phyloP scores from a whole-genome alignment of 1,140 invertebrate species.

The Habropoda laboriosa region DNA sequence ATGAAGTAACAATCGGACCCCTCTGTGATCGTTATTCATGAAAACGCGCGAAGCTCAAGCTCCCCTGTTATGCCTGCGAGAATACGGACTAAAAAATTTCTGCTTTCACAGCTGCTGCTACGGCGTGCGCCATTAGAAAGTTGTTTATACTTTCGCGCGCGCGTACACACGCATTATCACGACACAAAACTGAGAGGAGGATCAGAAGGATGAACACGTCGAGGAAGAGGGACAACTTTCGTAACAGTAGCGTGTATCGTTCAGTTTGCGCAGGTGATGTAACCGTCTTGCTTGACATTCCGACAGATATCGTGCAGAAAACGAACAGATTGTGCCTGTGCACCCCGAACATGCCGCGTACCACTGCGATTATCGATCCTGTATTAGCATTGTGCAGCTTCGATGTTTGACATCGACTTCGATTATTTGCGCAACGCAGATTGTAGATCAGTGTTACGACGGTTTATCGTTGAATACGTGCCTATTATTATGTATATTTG shows the following conservation, averaged over 20 bases:
- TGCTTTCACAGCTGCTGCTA: slow-evolving; percentile 66
- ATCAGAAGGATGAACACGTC: not conserved
- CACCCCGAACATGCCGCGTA: not conserved
- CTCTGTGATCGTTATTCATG: not conserved
- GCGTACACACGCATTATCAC: slow-evolving; percentile 48
- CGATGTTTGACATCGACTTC: not conserved
- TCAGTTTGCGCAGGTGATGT: slow-evolving; percentile 62
- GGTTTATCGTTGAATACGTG: too few relatives aligned
- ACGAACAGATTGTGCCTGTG: slow-evolving; percentile 26
- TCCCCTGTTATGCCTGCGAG: slow-evolving; percentile 31
- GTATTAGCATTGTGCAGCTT: not conserved
- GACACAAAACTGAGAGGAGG: slow-evolving; percentile 21
- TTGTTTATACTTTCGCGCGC: slow-evolving; percentile 63
- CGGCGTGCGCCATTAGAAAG: slow-evolving; percentile 52
- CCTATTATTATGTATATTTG: too few relatives aligned
- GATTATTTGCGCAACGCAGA: slow-evolving; percentile 13
- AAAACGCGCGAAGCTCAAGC: slow-evolving; percentile 8
- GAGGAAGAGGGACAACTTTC: slow-evolving; percentile 46
- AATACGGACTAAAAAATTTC: slow-evolving; percentile 58
- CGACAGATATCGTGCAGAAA: slow-evolving; percentile 11
- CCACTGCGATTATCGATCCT: slow-evolving; percentile 13
- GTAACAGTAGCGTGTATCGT: slow-evolving; percentile 50
- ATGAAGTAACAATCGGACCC: not conserved
- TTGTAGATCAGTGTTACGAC: not conserved
- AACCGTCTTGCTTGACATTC: slow-evolving; percentile 39